A percentile compares a stretch with the other conserved stretches of the same genome.
phyloP scores from a whole-genome alignment of 2,888 invertebrate species.

The Sinodicranocentrus sp. region DNA sequence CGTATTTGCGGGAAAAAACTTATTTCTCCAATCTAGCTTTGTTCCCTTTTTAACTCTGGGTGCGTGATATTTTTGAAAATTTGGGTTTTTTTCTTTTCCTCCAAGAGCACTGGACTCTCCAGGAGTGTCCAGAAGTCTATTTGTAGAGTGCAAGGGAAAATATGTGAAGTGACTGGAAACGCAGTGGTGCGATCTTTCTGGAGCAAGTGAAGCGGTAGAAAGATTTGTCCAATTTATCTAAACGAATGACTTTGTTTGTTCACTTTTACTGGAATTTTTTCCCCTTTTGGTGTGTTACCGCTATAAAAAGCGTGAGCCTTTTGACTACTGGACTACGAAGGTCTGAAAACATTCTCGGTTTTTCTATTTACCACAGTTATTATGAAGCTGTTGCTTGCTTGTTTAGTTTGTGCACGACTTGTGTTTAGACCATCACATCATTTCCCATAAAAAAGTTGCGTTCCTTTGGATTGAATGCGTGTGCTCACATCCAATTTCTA shows the following conservation, averaged over 20 bases:
- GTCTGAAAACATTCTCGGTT: not conserved
- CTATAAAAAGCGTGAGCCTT: conserved; percentile 26
- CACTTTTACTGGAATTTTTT: conserved; percentile 42
- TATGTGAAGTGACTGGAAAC: not conserved
- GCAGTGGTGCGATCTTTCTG: not conserved
- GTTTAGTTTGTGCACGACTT: conserved; percentile 55
- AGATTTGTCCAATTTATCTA: conserved; percentile 66
- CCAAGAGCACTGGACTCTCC: too few species aligned
- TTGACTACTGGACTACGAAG: not conserved
- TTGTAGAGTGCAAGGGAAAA: not conserved
- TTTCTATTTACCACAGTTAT: not conserved
- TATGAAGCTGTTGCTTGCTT: conserved; percentile 57
- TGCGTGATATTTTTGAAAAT: too few species aligned
- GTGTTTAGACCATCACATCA: conserved; percentile 16
- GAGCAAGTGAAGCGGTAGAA: conserved; percentile 35
- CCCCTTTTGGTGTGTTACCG: conserved; percentile 4
- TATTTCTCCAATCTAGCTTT: not conserved
- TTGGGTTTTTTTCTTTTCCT: too few species aligned
- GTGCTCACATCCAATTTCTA: too few species aligned
- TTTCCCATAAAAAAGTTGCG: conserved; percentile 28
- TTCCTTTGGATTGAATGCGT: not conserved
- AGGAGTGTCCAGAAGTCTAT: too few species aligned
- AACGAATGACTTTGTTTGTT: conserved; percentile 68
- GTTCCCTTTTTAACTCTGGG: too few species aligned
- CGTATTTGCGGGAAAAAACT: too few species aligned